Evolutionary conservation across 2,113 vertebrate species (phyloP).

Genomic region (Centropristis striata): DNA sequence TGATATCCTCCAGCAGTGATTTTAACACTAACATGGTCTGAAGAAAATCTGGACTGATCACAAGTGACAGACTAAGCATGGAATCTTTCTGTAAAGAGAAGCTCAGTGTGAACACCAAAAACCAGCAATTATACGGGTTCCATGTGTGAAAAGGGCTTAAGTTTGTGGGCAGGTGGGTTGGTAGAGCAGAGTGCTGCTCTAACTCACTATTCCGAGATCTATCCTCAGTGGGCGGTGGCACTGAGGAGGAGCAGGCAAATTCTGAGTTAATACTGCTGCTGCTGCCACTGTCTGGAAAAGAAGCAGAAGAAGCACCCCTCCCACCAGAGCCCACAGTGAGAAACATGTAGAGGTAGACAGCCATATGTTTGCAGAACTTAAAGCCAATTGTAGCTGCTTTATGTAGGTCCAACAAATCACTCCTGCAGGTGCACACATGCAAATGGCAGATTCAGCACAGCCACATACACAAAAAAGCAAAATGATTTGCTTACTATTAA

Average conservation of each 20-base stretch:
- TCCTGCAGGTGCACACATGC: neutral
- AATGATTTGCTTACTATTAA: neutral
- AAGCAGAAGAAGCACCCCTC: slow-evolving; percentile 81
- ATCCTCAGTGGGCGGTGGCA: slow-evolving; percentile 90
- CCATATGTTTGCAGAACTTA: neutral
- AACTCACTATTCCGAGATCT: slow-evolving; percentile 93
- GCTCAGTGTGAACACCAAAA: neutral
- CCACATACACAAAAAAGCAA: neutral
- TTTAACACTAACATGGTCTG: neutral
- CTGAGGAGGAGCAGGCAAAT: slow-evolving; percentile 88
- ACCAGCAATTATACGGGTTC: neutral
- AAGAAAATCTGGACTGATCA: neutral
- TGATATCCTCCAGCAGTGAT: neutral
- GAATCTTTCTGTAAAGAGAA: neutral
- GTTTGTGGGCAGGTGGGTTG: slow-evolving; percentile 36
- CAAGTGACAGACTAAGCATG: neutral
- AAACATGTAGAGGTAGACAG: neutral
- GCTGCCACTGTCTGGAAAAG: slow-evolving; percentile 93
- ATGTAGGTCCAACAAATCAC: neutral
- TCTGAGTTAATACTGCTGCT: slow-evolving; percentile 89
- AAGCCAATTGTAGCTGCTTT: neutral
- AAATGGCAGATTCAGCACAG: slow-evolving; percentile 2
- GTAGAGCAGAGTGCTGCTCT: slow-evolving; percentile 82
- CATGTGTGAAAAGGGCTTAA: slow-evolving; percentile 59
- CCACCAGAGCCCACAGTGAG: slow-evolving; percentile 35